Percentiles rank a stretch among this genome's conserved stretches.
phyloP scores from a whole-genome alignment of 2,888 invertebrate genomes.

The Pseudococcus jackbeardsleyi region DNA sequence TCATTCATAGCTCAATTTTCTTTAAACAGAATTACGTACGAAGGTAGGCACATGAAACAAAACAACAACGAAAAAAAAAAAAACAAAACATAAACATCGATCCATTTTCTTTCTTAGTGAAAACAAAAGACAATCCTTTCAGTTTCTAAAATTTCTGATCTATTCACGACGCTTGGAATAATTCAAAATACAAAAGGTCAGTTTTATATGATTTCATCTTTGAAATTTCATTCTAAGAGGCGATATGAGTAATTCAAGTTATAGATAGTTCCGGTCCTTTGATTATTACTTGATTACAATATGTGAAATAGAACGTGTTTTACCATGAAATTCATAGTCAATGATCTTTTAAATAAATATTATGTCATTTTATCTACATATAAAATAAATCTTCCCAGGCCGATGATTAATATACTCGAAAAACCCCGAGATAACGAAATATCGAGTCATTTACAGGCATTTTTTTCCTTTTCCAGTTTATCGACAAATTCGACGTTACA shows the following conservation, averaged over 20 bases:
- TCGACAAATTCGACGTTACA: too few relatives aligned
- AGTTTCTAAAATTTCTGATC: too few relatives aligned
- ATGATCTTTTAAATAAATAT: not conserved
- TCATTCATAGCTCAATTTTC: slow-evolving; percentile 15
- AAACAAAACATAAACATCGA: not conserved
- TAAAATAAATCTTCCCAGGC: not conserved
- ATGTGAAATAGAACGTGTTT: not conserved
- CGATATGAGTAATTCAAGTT: not conserved
- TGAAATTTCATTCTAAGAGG: not conserved
- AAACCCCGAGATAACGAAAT: too few relatives aligned
- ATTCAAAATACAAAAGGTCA: not conserved
- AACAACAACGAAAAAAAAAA: slow-evolving; percentile 27
- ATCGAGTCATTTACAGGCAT: too few relatives aligned
- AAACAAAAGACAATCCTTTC: not conserved
- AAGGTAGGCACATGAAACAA: slow-evolving; percentile 21
- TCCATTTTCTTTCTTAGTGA: not conserved
- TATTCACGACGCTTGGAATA: not conserved
- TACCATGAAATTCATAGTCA: not conserved
- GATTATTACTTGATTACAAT: not conserved
- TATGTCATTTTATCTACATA: not conserved
- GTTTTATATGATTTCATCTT: not conserved
- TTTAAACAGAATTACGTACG: not conserved
- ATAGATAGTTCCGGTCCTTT: not conserved
- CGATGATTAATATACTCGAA: not conserved
- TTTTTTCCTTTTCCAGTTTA: too few relatives aligned